A percentile compares a stretch with the other conserved stretches of the same genome.
Conservation (phyloP, 1,140 invertebrate genomes). For the Hypsibius dujardini region DNA sequence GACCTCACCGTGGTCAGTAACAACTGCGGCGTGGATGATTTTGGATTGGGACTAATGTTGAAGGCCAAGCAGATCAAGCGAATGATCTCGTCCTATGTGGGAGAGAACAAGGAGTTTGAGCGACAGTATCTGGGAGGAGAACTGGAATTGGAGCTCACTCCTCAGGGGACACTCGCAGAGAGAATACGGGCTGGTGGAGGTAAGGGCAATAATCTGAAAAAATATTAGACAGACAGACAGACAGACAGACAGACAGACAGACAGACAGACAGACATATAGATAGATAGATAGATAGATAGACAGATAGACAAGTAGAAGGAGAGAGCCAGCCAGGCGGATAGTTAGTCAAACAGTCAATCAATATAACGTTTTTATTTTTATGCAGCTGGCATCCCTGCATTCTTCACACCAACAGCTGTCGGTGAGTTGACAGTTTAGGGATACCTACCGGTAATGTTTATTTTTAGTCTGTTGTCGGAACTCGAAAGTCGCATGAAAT, state of each 20-base stretch:
- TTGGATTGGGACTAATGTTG: conserved; percentile 74
- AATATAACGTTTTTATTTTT: no score
- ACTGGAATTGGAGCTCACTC: conserved; percentile 80
- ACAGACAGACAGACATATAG: no score
- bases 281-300: no score
- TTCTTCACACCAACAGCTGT: conserved; percentile 82
- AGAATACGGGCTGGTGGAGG: conserved; percentile 68
- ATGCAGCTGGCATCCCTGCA: conserved; percentile 73
- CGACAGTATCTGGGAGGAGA: conserved; percentile 76
- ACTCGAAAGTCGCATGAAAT: no score
- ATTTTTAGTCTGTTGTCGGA: no score
- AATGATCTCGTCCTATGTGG: conserved; percentile 92
- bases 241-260: no score
- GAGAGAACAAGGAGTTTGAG: conserved; percentile 94
- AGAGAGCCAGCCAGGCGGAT: no score
- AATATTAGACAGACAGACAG: no score
- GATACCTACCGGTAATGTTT: no score
- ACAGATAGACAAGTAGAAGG: no score
- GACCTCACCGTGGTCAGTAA: conserved; percentile 85
- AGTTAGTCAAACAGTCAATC: no score
- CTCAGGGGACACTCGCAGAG: conserved; percentile 87
- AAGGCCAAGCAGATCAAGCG: conserved; percentile 62
- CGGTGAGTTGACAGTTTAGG: background rate
- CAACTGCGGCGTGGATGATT: conserved; percentile 86
- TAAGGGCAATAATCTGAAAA: no score